Conservation (phyloP, 2,113 vertebrate genomes). For the Globicephala melas region DNA sequence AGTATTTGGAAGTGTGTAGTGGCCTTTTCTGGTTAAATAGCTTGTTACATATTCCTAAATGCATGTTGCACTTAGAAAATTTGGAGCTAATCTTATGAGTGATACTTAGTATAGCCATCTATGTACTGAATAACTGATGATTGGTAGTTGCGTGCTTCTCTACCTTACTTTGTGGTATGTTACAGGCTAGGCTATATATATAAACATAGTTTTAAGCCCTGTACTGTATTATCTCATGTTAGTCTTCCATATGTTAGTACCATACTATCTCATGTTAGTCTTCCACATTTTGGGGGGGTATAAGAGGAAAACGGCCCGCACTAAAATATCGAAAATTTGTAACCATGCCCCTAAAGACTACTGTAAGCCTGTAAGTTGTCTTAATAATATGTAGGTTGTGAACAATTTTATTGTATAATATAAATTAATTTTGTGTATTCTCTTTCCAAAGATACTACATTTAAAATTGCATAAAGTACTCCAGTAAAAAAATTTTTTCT, state of each 20-base stretch:
- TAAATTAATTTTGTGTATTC: conserved; percentile 6
- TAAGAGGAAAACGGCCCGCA: neutral
- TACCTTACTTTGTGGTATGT: neutral
- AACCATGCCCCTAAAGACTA: conserved; percentile 13
- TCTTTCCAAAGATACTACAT: neutral
- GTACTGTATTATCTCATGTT: neutral
- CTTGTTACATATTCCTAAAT: neutral
- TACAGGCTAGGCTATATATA: neutral
- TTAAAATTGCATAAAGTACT: conserved; percentile 21
- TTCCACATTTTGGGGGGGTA: neutral
- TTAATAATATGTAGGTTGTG: neutral
- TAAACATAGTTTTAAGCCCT: conserved; percentile 12
- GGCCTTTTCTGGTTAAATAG: neutral
- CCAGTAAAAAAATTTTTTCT: neutral
- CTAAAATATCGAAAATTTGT: conserved; percentile 22
- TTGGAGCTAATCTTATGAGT: neutral
- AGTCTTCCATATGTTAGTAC: neutral
- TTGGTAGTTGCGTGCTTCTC: neutral
- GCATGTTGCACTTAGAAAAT: neutral
- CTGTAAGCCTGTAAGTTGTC: neutral
- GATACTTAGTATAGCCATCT: neutral
- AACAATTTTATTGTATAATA: neutral
- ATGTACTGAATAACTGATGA: neutral
- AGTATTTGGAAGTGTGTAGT: neutral
- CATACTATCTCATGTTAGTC: neutral